phyloP scores from a whole-genome alignment of 2,113 vertebrate genomes.

The Formicarius rufipectus region DNA sequence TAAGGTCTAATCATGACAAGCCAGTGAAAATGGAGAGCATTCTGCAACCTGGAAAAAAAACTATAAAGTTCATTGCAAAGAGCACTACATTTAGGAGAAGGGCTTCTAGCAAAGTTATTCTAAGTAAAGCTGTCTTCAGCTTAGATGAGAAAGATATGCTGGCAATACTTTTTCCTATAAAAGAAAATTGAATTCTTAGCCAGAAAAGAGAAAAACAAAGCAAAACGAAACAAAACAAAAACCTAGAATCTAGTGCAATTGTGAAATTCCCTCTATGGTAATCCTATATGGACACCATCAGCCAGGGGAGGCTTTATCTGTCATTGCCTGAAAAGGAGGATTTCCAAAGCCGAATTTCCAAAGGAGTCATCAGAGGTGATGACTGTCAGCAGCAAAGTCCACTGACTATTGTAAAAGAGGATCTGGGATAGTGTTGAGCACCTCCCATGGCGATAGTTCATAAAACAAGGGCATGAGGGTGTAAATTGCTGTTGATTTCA shows the following conservation, averaged over 20 bases:
- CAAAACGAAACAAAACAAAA: too few species aligned
- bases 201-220: background rate
- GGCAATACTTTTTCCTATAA: constrained; percentile 32
- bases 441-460: background rate
- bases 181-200: constrained; percentile 32
- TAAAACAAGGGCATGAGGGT: background rate
- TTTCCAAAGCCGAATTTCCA: background rate
- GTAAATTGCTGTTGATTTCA: background rate
- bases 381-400: background rate
- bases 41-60: background rate
- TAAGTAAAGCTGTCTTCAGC: background rate
- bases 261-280: background rate
- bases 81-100: background rate
- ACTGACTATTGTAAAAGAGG: rapidly evolving
- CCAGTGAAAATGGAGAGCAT: background rate
- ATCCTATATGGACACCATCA: background rate
- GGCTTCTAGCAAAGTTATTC: background rate
- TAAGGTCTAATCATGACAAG: background rate
- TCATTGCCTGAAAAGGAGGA: background rate
- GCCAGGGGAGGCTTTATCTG: background rate
- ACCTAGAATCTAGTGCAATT: background rate
- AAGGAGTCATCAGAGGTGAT: background rate
- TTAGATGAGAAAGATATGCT: constrained; percentile 1
- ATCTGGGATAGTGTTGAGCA: background rate
- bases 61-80: background rate